Base-by-base conservation (phyloP, 1,140 invertebrate species). In the Hestina assimilis region DNA sequence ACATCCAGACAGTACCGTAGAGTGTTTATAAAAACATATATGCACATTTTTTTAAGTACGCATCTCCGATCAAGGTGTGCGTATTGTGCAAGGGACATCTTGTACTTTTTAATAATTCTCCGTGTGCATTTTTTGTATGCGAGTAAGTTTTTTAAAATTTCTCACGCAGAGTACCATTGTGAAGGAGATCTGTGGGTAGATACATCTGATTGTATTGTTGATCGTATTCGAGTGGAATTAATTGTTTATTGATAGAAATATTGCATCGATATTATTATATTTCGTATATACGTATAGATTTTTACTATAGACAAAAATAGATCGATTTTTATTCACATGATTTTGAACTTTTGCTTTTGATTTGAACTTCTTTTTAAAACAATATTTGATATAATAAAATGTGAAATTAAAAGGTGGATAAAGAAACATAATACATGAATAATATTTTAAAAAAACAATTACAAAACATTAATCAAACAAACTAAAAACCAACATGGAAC, bases 1-100 rank as follows among this genome's bases (percentile, higher is more conserved):
- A 72, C 58, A 46, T 68, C 69, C 63, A 62, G 41, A 68, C 59
- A 62, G 62, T 67, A 58, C 67, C 69, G 68, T 69, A 70, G 46
- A 58, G 55, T 79, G 79, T 87, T 83, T 84, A 79, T 78, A 87
- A 87, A 87, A 84, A 83, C 78, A 74, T 81, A n/a, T n/a, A 83
- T 85, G 83, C 83, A 77, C 80, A 87, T 83, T 87, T 87, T 56
- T 87, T 87, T 83, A 75, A 77, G 64, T 61, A 63, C 65, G 50
- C 64, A 76, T 82, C 81, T 75, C 71, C 66, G 62, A 67, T 69
- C 82, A 87, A 85, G 81, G 80, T 85, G 80, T 82, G 76, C 59
- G 66, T 51, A 74, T 80, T 84, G 79, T 83, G 67, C 70, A 68
- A 72, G 69, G 72, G 80, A 83, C 78, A 83, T 83, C 72, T 77